Base-by-base conservation (phyloP, 1,140 invertebrate genomes). In the Plectrocnemia conspersa region DNA sequence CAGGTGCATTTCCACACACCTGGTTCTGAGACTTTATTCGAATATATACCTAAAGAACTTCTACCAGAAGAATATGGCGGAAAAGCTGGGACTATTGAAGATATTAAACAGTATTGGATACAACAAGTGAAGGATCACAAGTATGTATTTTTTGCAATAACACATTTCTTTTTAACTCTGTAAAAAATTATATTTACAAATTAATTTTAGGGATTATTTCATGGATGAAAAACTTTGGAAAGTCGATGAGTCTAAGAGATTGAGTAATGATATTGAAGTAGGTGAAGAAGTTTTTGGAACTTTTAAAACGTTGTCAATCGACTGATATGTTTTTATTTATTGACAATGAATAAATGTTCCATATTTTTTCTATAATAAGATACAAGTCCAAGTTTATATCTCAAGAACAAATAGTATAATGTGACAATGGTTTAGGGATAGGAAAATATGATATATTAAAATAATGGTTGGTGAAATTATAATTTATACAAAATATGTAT, bases 1-100 rank as follows among this genome's bases (percentile, higher is more conserved):
- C 70, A 84, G 74, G 66, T 80, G 21, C 73, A 78, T 60, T 83
- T 83, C 65, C 82, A 84, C 64, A 70, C 76, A 25, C 74, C 77
- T 2, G 78, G 76, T 57, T 77, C 80, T 4, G 75, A 76, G 1
- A 78, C 78, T 0, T 61, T 86, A 0, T 81, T 78, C 58, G 72
- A 80, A 25, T 78, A 76, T 61, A 70, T 86, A 24, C 77, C 82
- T 0, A 72, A 71, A 56, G 75, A 80, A 2, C 64, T 84, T n/a
- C 64, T 86, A 22, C 83, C 83, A 0, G 69, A 74, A 11, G 83
- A 86, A 63, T 84, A 82, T 48, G 83, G 83, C 6, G 83, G 83
- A 3, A 71, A 73, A 16, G 75, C 74, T 1, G 81, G 81, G 9
- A 64, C 71, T 0, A 65, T 80, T n/a, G 71, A 75, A 3, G 68